Percentiles rank a stretch among this genome's conserved stretches.
phyloP scores from a whole-genome alignment of 1,140 invertebrate genomes.

The Drosophila lini region DNA sequence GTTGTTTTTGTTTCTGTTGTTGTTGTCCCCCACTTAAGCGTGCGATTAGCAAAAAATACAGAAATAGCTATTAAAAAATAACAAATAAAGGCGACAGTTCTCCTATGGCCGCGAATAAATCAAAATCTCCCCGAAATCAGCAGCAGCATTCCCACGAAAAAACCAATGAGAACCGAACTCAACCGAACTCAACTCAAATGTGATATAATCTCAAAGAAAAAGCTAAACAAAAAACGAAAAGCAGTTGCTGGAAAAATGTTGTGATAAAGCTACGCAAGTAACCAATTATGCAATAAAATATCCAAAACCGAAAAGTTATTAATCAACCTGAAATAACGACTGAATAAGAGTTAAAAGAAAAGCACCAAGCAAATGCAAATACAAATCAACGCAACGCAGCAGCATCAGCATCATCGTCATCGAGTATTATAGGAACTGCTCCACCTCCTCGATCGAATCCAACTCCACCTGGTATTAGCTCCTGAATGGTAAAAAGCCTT shows the following conservation, averaged over 20 bases:
- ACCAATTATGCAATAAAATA: constrained; percentile 3
- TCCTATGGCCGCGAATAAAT: constrained; percentile 37
- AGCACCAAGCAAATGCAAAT: constrained; percentile 13
- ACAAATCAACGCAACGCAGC: constrained; percentile 12
- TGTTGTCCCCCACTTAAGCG: constrained; percentile 42
- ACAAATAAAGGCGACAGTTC: constrained; percentile 4
- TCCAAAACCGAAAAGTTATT: constrained; percentile 18
- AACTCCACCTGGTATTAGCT: constrained; percentile 37
- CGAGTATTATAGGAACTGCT: constrained; percentile 29
- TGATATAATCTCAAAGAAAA: constrained; percentile 50
- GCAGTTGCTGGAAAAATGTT: constrained; percentile 20
- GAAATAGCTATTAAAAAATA: constrained; percentile 17
- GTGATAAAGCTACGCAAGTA: constrained; percentile 42
- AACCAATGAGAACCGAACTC: constrained; percentile 41
- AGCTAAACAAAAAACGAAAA: constrained; percentile 19
- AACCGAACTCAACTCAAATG: constrained; percentile 52
- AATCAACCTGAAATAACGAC: constrained; percentile 30
- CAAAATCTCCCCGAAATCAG: constrained; percentile 30
- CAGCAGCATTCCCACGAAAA: constrained; percentile 61
- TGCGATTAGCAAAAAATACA: constrained; percentile 52
- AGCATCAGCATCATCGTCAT: constrained; percentile 32
- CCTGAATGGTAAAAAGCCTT: constrained; percentile 73
- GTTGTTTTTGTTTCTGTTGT: constrained; percentile 62
- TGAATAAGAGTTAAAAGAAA: constrained; percentile 18
- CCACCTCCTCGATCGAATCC: constrained; percentile 3